These are phyloP conservation scores for Diploptera punctata DNA, from an alignment of 2,888 invertebrate genomes.

Conservation along the genomic window DNA sequence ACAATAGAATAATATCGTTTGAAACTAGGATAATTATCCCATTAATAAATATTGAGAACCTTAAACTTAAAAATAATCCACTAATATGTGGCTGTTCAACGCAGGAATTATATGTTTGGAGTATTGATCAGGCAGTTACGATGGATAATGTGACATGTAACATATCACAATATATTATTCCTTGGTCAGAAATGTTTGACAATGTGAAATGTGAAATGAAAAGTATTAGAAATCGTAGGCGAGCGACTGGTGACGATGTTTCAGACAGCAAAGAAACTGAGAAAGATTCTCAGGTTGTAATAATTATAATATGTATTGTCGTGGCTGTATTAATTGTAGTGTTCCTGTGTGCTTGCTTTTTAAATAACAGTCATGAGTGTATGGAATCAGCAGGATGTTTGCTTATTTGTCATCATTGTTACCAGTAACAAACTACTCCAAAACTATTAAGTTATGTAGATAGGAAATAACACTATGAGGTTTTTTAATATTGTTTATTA, in stretches of 20 bases:
- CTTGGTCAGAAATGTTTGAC: background rate
- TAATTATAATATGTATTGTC: background rate
- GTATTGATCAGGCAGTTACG: background rate
- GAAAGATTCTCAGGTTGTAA: background rate
- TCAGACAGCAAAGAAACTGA: background rate
- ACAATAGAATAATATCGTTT: background rate
- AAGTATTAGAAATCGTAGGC: background rate
- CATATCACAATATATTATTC: background rate
- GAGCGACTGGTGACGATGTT: background rate
- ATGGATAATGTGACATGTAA: background rate
- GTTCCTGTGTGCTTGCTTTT: background rate
- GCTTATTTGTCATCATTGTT: background rate
- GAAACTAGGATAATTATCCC: background rate
- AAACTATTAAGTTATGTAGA: no score
- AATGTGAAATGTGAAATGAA: background rate
- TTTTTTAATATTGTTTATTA: no score
- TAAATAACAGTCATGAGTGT: slow-evolving; percentile 3
- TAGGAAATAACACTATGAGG: no score
- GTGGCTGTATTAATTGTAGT: background rate
- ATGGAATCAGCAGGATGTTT: background rate
- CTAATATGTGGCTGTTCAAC: background rate
- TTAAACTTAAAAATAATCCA: background rate
- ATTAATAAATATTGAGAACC: background rate
- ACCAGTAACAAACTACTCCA: no score
- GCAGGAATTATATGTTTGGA: background rate